Conservation (phyloP, 2,888 invertebrate species). For the Pegoplata infirma region DNA sequence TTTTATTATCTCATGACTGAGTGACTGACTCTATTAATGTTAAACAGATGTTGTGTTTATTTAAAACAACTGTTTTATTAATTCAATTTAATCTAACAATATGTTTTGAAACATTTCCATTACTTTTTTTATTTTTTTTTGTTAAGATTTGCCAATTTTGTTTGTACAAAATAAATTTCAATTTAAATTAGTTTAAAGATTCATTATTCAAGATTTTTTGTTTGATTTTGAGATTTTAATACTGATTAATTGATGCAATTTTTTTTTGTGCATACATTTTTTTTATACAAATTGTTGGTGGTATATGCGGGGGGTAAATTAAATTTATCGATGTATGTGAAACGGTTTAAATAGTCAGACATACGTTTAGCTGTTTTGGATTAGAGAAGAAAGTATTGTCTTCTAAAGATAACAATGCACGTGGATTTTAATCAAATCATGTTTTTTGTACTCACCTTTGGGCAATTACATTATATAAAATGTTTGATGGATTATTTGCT, state of each 20-base stretch:
- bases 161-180: neutral
- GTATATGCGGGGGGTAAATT: neutral
- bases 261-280: neutral
- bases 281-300: no score
- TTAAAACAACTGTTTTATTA: constrained; percentile 3
- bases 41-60: constrained; percentile 14
- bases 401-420: no score
- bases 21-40: no score
- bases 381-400: no score
- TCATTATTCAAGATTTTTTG: neutral
- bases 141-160: neutral
- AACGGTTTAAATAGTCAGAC: no score
- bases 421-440: no score
- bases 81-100: neutral
- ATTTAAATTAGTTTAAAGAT: neutral
- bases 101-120: constrained; percentile 15
- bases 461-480: no score
- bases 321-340: neutral
- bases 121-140: neutral
- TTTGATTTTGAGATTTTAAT: neutral
- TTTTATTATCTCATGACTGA: neutral
- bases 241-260: neutral
- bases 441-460: no score
- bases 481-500: no score
- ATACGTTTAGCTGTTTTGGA: no score